Percentiles rank a stretch among this genome's conserved stretches.
These are phyloP conservation scores for Linurgus olivaceus DNA, from an alignment of 2,797 vertebrate species.

Conservation along the genomic window DNA sequence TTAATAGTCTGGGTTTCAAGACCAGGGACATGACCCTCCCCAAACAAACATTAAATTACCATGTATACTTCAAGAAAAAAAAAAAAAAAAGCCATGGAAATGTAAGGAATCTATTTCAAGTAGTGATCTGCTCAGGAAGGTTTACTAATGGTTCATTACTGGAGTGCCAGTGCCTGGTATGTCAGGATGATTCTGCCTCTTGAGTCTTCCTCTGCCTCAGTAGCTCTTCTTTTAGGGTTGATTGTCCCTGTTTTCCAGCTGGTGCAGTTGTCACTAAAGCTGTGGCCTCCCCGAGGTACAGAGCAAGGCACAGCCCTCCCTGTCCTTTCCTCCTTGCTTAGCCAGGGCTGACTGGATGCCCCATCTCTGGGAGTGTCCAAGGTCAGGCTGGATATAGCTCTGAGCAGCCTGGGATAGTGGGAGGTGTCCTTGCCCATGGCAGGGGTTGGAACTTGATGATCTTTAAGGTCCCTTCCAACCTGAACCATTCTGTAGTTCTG, in stretches of 20 bases:
- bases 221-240: neutral
- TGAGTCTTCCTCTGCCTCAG: neutral
- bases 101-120: neutral
- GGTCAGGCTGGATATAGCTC: neutral
- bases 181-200: neutral
- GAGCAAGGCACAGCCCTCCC: neutral
- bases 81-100: neutral
- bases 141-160: neutral
- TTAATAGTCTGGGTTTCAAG: neutral
- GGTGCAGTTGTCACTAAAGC: neutral
- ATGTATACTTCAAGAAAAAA: neutral
- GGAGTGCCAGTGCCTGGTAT: neutral
- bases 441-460: neutral
- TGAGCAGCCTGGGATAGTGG: neutral
- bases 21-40: neutral
- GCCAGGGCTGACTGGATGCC: neutral
- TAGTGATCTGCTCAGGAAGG: neutral
- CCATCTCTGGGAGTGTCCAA: neutral
- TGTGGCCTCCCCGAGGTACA: rapidly evolving
- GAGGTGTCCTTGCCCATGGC: neutral
- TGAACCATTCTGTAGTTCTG: rapidly evolving
- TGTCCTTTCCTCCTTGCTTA: neutral
- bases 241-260: neutral
- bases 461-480: neutral
- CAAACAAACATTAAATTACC: neutral